Evolutionary conservation across 2,113 vertebrate species (phyloP).

Genomic region (Brachypteracias leptosomus): DNA sequence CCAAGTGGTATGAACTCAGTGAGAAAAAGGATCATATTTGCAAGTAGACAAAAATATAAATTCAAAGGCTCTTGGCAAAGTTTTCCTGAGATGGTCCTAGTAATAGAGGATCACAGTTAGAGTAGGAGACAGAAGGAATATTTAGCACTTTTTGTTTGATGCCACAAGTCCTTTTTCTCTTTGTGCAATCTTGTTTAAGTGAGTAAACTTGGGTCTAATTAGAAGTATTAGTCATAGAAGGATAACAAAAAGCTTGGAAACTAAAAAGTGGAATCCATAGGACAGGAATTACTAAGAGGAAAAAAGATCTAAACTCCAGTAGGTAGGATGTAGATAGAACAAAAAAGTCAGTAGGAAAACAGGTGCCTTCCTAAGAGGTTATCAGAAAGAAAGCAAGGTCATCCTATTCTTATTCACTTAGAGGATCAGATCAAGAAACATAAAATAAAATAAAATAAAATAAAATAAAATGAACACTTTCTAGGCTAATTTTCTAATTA

Average conservation of each 20-base stretch:
- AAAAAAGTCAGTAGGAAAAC: neutral
- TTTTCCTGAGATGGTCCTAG: neutral
- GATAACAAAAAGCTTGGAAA: neutral
- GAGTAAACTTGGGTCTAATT: neutral
- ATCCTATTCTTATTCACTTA: neutral
- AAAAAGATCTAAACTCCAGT: neutral
- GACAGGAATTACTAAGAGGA: neutral
- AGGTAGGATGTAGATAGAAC: neutral
- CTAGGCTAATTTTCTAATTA: neutral
- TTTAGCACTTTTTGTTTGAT: neutral
- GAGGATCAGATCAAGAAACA: neutral
- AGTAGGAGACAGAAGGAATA: neutral
- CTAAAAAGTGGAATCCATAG: neutral
- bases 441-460: neutral
- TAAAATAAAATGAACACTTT: neutral
- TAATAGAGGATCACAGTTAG: neutral
- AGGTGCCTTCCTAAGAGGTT: neutral
- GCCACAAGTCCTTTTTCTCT: neutral
- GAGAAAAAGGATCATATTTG: neutral
- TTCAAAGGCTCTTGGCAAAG: neutral
- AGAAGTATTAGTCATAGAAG: neutral
- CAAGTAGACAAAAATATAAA: neutral
- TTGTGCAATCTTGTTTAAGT: neutral
- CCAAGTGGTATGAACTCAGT: neutral
- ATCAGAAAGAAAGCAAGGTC: neutral